phyloP scores from a whole-genome alignment of 2,113 vertebrate species.

The Camelus bactrianus region DNA sequence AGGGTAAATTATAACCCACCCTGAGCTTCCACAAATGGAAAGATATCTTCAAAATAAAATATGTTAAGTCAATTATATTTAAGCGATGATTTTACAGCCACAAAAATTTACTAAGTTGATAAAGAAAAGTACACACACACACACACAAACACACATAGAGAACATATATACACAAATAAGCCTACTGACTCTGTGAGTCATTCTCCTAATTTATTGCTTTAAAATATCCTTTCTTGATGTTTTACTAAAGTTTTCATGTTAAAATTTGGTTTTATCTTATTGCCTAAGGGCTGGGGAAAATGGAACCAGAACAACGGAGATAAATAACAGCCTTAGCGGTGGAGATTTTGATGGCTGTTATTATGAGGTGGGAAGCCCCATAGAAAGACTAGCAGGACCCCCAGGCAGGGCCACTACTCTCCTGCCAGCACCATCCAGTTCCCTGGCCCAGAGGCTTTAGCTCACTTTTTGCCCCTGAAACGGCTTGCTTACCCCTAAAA shows the following conservation, averaged over 20 bases:
- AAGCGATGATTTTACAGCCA: neutral
- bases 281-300: neutral
- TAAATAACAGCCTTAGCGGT: neutral
- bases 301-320: neutral
- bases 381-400: too few species aligned
- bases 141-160: accelerated
- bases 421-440: too few species aligned
- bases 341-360: neutral
- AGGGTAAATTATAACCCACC: neutral
- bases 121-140: neutral
- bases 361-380: too few species aligned
- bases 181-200: neutral
- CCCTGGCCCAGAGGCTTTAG: too few species aligned
- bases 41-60: constrained; percentile 6
- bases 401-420: too few species aligned
- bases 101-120: neutral
- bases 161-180: neutral
- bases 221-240: neutral
- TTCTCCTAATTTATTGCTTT: constrained; percentile 39
- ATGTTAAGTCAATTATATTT: neutral
- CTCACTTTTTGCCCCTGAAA: too few species aligned
- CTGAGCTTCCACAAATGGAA: neutral
- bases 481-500: too few species aligned
- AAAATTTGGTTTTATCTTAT: constrained; percentile 10
- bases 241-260: neutral